These are phyloP conservation scores for Coenobita brevimanus DNA, from an alignment of 1,140 invertebrate genomes.

Conservation along the genomic window DNA sequence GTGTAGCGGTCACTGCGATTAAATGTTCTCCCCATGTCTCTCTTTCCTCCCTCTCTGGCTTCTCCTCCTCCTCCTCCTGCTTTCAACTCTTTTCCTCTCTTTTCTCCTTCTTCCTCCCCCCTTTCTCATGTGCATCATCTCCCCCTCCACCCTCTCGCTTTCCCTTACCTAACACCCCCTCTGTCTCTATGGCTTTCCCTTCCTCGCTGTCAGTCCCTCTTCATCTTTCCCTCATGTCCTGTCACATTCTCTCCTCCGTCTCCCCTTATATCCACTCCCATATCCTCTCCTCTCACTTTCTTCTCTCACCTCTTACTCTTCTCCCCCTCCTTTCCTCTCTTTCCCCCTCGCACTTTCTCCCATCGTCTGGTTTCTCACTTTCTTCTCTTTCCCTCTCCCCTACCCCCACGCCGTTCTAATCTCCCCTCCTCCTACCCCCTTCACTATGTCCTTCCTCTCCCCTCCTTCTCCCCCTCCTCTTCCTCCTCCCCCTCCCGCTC, in stretches of 20 bases:
- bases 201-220: background rate
- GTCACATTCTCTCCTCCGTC: background rate
- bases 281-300: background rate
- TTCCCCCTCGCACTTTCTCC: background rate
- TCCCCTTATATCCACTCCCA: no score
- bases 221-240: background rate
- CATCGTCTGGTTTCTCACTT: no score
- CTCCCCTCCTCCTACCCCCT: conserved; percentile 1
- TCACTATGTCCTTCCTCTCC: background rate
- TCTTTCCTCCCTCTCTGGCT: no score
- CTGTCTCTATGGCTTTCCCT: background rate
- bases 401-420: conserved; percentile 3
- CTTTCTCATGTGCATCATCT: background rate
- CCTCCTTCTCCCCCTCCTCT: no score
- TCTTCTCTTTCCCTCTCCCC: background rate
- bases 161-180: background rate
- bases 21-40: no score
- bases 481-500: background rate
- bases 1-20: no score
- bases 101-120: background rate
- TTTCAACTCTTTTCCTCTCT: no score
- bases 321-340: background rate
- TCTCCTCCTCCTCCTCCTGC: no score
- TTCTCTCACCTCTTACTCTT: no score
- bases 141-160: background rate